Base-by-base conservation (phyloP, 2,888 invertebrate genomes). In the Hypomecis punctinalis region DNA sequence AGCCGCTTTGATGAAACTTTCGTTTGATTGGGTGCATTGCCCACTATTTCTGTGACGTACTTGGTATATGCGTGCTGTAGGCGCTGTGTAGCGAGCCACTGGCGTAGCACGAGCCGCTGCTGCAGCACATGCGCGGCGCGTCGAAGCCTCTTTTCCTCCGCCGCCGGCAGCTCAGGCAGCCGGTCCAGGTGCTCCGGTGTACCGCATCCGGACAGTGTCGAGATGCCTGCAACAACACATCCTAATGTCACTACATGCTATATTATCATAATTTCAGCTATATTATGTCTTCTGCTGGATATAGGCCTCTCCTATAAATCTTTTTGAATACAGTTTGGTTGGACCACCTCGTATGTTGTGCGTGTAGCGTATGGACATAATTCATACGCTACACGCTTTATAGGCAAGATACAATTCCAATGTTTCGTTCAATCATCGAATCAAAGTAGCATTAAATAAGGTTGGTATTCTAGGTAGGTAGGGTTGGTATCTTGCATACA, bases 71-170 rank as follows among this genome's bases (percentile, higher is more conserved):
- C 95, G 78, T 95, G 95, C 80, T 96, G 96, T 69, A 97, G 92
- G 47, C 94, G 94, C 85, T 96, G 95, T 73, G 96, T 95, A 73
- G 94, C 94, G 67, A 98, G 94, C 97, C 97, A 98, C 93, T 97
- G 97, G 36, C 97, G 95, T 76, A 98, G 93, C 74, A 97, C 96
- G 66, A 98, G 94, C 68, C 97, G 94, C 85, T 97, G 97, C 88
- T 97, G 97, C 77, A 98, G 92, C 71, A 96, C 94, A 66, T 95
- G 94, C 6, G 97, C 97, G 7, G 97, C 97, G 49, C 97, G 94
- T 76, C 97, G 97, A 69, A 97, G 92, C 55, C 97, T 94, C 86
- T 96, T 96, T 86, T 97, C 97, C 89, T 97, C 97, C 65, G 96
- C 95, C 53, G 96, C 95, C 73, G 97, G 97, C 79, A 97, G 90